Evolutionary conservation across 2,888 invertebrate species (phyloP).

Genomic region (Diarsia brunnea): DNA sequence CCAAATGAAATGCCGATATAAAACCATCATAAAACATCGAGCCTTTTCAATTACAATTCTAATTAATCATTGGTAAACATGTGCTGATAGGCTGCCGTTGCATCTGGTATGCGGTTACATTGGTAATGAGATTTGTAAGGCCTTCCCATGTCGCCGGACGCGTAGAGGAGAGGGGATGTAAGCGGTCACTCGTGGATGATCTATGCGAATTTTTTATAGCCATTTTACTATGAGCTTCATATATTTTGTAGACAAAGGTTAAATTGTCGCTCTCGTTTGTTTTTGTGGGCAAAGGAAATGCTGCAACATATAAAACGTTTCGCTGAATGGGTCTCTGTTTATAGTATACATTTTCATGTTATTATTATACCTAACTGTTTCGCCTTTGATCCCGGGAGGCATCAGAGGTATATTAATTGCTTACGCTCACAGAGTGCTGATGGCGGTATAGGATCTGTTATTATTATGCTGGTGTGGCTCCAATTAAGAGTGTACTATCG

Average conservation of each 20-base stretch:
- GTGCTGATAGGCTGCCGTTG: conserved; percentile 60
- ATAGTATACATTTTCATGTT: conserved; percentile 38
- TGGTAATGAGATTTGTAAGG: conserved; percentile 81
- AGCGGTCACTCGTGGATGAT: conserved; percentile 86
- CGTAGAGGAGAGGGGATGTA: conserved; percentile 47
- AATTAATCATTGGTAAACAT: conserved; percentile 50
- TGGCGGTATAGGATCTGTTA: conserved; percentile 9
- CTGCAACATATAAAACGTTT: conserved; percentile 52
- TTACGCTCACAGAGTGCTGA: conserved; percentile 17
- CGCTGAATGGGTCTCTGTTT: conserved; percentile 30
- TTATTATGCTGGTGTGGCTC: conserved; percentile 9
- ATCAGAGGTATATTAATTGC: conserved; percentile 40
- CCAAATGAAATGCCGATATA: not conserved
- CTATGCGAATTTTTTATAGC: conserved; percentile 82
- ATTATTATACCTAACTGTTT: conserved; percentile 28
- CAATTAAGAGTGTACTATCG: conserved; percentile 18
- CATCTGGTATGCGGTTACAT: conserved; percentile 72
- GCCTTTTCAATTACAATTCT: conserved; percentile 27
- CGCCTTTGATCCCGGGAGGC: conserved; percentile 39
- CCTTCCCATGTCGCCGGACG: conserved; percentile 74
- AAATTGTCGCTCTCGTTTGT: conserved; percentile 68
- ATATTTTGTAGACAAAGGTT: conserved; percentile 75
- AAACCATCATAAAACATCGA: conserved; percentile 9
- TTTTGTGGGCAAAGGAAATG: conserved; percentile 55
- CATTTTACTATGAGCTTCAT: conserved; percentile 80